Conservation (phyloP, 2,797 vertebrate genomes). For the Pseudochirops cupreus region DNA sequence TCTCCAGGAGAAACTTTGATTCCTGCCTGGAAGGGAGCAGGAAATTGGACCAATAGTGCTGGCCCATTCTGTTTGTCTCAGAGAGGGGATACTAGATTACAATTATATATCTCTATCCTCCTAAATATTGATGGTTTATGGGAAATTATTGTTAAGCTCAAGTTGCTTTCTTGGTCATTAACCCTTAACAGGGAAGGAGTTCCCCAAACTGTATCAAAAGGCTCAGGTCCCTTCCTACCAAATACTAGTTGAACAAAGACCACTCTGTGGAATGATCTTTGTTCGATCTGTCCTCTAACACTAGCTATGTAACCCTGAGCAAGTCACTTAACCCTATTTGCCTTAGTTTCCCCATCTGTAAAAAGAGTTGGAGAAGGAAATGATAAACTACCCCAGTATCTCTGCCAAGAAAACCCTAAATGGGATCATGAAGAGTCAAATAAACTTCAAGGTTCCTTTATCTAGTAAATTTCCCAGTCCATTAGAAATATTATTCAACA, state of each 20-base stretch:
- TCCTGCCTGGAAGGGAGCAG: not conserved
- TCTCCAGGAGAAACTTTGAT: not conserved
- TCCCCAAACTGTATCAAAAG: not conserved
- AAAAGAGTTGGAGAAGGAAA: not conserved
- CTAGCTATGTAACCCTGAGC: not conserved
- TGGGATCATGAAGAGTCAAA: not conserved
- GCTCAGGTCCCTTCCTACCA: not conserved
- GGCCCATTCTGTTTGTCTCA: not conserved
- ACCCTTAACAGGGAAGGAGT: not conserved
- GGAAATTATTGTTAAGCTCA: not conserved
- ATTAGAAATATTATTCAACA: not conserved
- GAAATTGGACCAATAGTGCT: not conserved
- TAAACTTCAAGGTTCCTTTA: not conserved
- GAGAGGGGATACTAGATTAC: not conserved
- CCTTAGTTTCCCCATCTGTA: not conserved
- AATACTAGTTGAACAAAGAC: not conserved
- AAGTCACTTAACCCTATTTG: not conserved
- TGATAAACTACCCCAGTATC: not conserved
- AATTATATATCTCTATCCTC: not conserved
- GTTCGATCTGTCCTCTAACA: not conserved
- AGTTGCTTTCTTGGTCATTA: not conserved
- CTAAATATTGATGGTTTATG: not conserved
- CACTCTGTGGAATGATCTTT: not conserved
- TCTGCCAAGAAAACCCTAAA: not conserved
- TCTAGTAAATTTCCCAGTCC: not conserved